Percentiles rank a stretch among this genome's conserved stretches.
Conservation (phyloP, 2,888 invertebrate species). For the Dynastes maya region DNA sequence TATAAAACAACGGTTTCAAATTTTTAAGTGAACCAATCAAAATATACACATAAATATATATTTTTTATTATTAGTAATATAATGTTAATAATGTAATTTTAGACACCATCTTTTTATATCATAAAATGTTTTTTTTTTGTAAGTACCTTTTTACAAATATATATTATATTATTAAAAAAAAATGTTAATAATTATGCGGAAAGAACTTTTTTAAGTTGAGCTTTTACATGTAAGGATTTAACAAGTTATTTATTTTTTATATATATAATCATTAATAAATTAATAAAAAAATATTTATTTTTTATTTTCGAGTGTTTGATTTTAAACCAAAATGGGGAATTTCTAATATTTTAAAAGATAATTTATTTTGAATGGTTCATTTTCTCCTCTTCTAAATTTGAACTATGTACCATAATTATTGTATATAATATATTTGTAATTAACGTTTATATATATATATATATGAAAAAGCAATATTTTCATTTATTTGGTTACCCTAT, state of each 20-base stretch:
- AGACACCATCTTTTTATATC: not conserved
- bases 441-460: not conserved
- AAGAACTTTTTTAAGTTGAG: not conserved
- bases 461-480: not conserved
- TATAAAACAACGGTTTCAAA: not conserved
- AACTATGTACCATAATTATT: not conserved
- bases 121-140: not conserved
- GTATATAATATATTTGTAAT: constrained; percentile 11
- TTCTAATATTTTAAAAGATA: not conserved
- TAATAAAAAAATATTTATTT: constrained; percentile 21
- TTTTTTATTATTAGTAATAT: constrained; percentile 9
- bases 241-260: constrained; percentile 21
- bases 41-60: constrained; percentile 16
- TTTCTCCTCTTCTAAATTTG: not conserved
- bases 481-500: not conserved
- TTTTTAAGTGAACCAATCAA: constrained; percentile 37
- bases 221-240: not conserved
- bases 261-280: not conserved
- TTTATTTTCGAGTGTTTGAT: constrained; percentile 32
- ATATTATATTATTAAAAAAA: not conserved
- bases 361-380: constrained; percentile 43
- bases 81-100: not conserved
- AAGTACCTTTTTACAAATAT: not conserved
- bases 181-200: not conserved
- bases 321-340: not conserved